Base-by-base conservation (phyloP, 2,797 vertebrate species). In the Syngnathus acus region DNA sequence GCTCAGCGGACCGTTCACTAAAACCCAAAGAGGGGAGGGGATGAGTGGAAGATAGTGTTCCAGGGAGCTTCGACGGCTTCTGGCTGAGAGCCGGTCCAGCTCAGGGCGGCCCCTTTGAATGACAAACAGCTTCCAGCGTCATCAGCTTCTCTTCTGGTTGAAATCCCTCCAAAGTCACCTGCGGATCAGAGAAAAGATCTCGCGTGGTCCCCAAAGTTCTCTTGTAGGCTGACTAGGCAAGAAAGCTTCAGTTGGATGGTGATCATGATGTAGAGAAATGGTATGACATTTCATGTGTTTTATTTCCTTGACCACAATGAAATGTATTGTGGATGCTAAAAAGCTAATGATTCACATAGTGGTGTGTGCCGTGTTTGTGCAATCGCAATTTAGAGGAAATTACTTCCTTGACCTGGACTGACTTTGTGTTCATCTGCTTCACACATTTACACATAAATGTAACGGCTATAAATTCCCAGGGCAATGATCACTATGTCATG, bases 31-130 rank as follows among this genome's bases (percentile, higher is more conserved):
- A 6, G 39, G 61, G 32, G 53, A 58, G 32, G 53, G 47, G 64
- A 45, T n/a, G 47, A 48, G 9, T 60, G 63, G 58, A 68, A 65
- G 75, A 68, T 77, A 73, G 73, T 71, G 64, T 82, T 87, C 78
- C 73, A 60, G 50, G 72, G 53, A 55, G 74, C 68, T 78, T 72
- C 68, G 53, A 72, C 69, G 68, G 73, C 71, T 62, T 73, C 69
- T 77, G 79, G 77, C 75, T 62, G 75, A 62, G 66, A 65, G 8
- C 19, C 38, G 64, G 19, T 57, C n/a, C 39, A 19, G 5, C 45
- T 51, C 47, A n/a, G 16, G 47, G 32, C 6, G 11, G 51, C 21
- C 21, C 19, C 9, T 32, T 55, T 70, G 66, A 73, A 72, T 74
- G 51, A 73, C 65, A 83, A 65, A 75, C 58, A 70, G 73, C 67